Evolutionary conservation across 2,888 invertebrate genomes (phyloP).

Genomic region (Orgyia antiqua): DNA sequence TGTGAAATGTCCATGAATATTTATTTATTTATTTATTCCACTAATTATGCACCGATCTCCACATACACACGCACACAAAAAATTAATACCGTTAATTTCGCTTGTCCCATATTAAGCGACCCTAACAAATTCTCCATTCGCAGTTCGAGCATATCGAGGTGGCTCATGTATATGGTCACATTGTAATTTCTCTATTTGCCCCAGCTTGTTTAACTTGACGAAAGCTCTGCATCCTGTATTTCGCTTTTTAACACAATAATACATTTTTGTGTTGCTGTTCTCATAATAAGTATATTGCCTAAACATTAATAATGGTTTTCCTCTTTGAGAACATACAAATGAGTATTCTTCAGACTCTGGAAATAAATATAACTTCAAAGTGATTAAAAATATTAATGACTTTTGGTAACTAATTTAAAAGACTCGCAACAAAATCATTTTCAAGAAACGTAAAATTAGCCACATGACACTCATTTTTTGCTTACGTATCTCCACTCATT

Average conservation of each 20-base stretch:
- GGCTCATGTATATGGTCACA: conserved; percentile 18
- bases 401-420: too few species aligned
- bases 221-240: conserved; percentile 10
- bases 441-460: too few species aligned
- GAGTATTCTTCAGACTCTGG: conserved; percentile 3
- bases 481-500: too few species aligned
- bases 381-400: too few species aligned
- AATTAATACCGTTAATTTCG: too few species aligned
- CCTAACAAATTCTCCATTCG: conserved; percentile 19
- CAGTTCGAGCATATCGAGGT: conserved; percentile 14
- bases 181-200: conserved; percentile 2
- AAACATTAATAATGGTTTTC: conserved; percentile 13
- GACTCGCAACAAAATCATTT: too few species aligned
- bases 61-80: too few species aligned
- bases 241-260: conserved; percentile 1
- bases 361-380: not conserved
- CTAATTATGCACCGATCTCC: too few species aligned
- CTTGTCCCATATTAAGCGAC: too few species aligned
- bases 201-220: conserved; percentile 14
- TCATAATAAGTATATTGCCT: conserved; percentile 14
- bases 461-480: too few species aligned
- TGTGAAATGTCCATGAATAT: too few species aligned
- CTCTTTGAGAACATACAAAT: conserved; percentile 6
- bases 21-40: too few species aligned
- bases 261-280: conserved; percentile 8